phyloP scores from a whole-genome alignment of 1,140 invertebrate species.

The Drosophila nigromelanica region DNA sequence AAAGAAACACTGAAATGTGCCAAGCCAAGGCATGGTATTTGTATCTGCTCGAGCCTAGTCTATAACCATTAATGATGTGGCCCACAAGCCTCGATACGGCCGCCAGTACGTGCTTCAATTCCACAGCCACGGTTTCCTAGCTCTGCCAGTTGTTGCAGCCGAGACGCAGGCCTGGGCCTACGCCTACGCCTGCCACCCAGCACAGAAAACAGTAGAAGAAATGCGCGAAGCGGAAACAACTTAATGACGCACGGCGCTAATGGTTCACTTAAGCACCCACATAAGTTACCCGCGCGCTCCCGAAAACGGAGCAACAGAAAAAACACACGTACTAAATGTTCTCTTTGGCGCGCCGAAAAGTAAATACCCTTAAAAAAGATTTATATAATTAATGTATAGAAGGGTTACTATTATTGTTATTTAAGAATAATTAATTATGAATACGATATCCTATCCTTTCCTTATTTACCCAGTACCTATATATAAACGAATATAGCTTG shows the following conservation, averaged over 20 bases:
- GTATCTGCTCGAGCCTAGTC: constrained; percentile 45
- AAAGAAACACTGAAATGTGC: not conserved
- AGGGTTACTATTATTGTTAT: not conserved
- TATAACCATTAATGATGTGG: constrained; percentile 79
- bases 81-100: constrained; percentile 48
- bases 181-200: not conserved
- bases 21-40: constrained; percentile 5
- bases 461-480: not conserved
- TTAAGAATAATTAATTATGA: too few species aligned
- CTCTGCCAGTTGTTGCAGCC: constrained; percentile 12
- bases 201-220: constrained; percentile 65
- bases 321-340: not conserved
- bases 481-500: not conserved
- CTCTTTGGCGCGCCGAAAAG: not conserved
- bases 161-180: constrained; percentile 38
- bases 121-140: constrained; percentile 18
- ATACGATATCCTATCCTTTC: too few species aligned
- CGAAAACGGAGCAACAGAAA: constrained; percentile 50
- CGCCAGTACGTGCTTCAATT: constrained; percentile 52
- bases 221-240: constrained; percentile 81
- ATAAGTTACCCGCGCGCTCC: constrained; percentile 67
- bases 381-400: not conserved
- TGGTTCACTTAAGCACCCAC: constrained; percentile 82
- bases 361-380: constrained; percentile 6
- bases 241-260: constrained; percentile 82